These are phyloP conservation scores for Sigmodon hispidus DNA, from an alignment of 2,113 vertebrate genomes.

Conservation along the genomic window DNA sequence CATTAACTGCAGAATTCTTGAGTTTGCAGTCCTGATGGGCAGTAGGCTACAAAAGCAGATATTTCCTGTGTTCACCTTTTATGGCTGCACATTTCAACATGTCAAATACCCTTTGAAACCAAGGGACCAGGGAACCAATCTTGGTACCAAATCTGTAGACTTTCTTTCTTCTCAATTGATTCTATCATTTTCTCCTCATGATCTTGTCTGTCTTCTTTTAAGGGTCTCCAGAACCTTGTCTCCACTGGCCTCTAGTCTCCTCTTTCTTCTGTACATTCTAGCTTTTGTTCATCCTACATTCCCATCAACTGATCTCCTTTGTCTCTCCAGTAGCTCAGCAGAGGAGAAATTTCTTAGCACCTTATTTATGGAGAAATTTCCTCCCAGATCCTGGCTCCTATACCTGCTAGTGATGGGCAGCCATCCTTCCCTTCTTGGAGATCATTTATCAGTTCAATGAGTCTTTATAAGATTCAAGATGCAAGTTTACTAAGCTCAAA, in stretches of 20 bases:
- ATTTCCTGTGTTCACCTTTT: not conserved
- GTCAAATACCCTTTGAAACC: not conserved
- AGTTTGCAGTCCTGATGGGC: not conserved
- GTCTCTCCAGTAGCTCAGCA: not conserved
- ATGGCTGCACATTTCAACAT: not conserved
- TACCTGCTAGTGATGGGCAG: accelerated
- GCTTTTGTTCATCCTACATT: too few relatives aligned
- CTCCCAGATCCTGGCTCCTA: accelerated
- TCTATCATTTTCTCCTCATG: not conserved
- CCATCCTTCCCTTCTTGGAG: not conserved
- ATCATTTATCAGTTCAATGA: not conserved
- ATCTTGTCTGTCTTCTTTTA: too few relatives aligned
- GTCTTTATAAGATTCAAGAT: not conserved
- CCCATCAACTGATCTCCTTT: not conserved
- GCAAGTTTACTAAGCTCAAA: accelerated
- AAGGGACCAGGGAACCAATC: not conserved
- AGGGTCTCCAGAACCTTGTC: accelerated
- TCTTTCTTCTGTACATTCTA: not conserved
- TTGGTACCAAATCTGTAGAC: accelerated
- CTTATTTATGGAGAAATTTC: not conserved
- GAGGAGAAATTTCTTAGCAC: too few relatives aligned
- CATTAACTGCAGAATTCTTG: not conserved
- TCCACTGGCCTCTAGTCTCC: too few relatives aligned
- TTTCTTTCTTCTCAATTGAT: not conserved
- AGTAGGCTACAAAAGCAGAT: not conserved